Evolutionary conservation across 2,797 vertebrate genomes (phyloP).

Genomic region (Spinibarbus caldwelli): DNA sequence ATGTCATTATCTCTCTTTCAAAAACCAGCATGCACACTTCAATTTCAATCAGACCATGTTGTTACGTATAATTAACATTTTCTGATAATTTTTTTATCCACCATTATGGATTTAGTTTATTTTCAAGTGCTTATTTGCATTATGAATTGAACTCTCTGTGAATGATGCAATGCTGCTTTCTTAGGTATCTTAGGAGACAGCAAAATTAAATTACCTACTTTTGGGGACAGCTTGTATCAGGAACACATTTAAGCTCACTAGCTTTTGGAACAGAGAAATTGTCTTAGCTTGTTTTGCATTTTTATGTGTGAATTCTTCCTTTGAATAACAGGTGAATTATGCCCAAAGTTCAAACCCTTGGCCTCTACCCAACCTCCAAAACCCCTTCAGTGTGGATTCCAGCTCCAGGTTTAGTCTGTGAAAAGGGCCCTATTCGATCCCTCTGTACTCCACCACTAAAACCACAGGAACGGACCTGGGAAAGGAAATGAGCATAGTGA

Average conservation of each 20-base stretch:
- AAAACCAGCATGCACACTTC: neutral
- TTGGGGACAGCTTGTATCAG: neutral
- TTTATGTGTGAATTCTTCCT: slow-evolving; percentile 25
- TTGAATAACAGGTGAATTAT: slow-evolving; percentile 54
- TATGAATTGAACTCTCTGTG: neutral
- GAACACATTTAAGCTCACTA: slow-evolving; percentile 17
- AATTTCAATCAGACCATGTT: neutral
- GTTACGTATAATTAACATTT: neutral
- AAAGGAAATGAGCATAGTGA: slow-evolving; percentile 80
- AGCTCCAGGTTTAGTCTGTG: slow-evolving; percentile 52
- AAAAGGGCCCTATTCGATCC: slow-evolving; percentile 72
- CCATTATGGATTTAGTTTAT: neutral
- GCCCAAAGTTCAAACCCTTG: slow-evolving; percentile 29
- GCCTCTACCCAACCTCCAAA: slow-evolving; percentile 27
- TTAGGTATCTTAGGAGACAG: neutral
- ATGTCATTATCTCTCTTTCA: neutral
- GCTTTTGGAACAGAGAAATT: slow-evolving; percentile 11
- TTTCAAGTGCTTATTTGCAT: neutral
- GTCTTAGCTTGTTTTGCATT: slow-evolving; percentile 1
- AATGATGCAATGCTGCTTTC: neutral
- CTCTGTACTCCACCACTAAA: slow-evolving; percentile 74
- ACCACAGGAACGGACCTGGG: slow-evolving; percentile 75
- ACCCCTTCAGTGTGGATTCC: slow-evolving; percentile 38
- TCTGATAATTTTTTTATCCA: neutral
- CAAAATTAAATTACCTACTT: neutral